Conservation (phyloP, 2,888 invertebrate species). For the Cepaea hortensis region DNA sequence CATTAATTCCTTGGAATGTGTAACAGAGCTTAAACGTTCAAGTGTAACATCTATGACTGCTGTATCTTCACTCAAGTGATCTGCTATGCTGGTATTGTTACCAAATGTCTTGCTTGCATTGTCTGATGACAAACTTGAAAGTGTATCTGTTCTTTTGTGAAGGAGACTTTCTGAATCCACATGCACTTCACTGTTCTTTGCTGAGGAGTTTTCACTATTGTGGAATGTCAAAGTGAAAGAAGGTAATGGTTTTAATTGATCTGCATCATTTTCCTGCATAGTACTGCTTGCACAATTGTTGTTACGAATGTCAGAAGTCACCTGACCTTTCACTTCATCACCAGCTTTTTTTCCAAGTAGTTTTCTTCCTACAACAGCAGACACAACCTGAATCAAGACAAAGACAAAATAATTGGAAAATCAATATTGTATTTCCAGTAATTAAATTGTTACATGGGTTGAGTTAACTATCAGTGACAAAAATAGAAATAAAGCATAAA, state of each 20-base stretch:
- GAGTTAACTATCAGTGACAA: neutral
- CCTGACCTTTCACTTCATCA: neutral
- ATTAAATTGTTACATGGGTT: no score
- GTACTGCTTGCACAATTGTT: neutral
- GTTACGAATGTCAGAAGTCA: neutral
- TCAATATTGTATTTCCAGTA: no score
- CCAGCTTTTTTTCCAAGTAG: neutral
- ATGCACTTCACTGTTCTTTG: neutral
- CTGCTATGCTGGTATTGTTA: neutral
- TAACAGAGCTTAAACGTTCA: slow-evolving; percentile 9
- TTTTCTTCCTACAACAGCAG: neutral
- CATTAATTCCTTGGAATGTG: neutral
- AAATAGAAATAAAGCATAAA: neutral
- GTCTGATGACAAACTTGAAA: neutral
- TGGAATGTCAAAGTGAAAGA: neutral
- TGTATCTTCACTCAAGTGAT: neutral
- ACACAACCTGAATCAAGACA: neutral
- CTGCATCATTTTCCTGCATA: neutral
- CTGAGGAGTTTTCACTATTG: neutral
- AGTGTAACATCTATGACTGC: neutral
- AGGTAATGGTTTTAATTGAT: neutral
- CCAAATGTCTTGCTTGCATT: neutral
- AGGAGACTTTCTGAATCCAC: neutral
- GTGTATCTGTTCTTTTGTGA: neutral
- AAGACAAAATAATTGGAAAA: neutral